phyloP scores from a whole-genome alignment of 2,797 vertebrate genomes.

The Podarcis lilfordi region DNA sequence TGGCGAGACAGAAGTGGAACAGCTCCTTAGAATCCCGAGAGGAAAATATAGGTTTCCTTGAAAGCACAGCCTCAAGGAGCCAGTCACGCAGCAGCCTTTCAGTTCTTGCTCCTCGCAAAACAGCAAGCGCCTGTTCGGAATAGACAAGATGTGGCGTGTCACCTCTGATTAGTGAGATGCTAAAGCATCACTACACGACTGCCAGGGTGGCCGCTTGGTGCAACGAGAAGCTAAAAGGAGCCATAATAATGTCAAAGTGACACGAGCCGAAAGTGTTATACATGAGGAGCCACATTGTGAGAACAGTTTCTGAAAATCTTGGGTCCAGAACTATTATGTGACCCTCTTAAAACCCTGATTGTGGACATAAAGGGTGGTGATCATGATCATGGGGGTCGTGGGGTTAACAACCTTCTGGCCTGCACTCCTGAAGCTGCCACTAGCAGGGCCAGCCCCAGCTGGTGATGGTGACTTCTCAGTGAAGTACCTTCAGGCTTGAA shows the following conservation, averaged over 20 bases:
- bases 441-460: too few species aligned
- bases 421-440: too few species aligned
- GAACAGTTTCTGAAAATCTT: background rate
- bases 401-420: too few species aligned
- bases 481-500: too few species aligned
- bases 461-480: too few species aligned
- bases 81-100: background rate
- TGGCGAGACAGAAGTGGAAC: background rate
- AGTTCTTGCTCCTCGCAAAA: background rate
- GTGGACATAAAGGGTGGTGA: too few species aligned
- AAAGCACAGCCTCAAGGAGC: background rate
- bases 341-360: too few species aligned
- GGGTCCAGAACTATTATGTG: background rate
- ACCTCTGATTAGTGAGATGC: background rate
- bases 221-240: background rate
- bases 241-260: background rate
- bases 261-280: background rate
- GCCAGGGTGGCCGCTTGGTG: background rate
- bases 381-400: too few species aligned
- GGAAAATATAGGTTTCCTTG: background rate
- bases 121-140: accelerated
- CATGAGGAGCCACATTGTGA: background rate
- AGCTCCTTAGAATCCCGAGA: background rate
- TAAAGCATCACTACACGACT: background rate
- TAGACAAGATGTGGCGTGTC: conserved; percentile 19